A percentile compares a stretch with the other conserved stretches of the same genome.
Conservation (phyloP, 2,113 vertebrate species). For the Coreoperca whiteheadi region DNA sequence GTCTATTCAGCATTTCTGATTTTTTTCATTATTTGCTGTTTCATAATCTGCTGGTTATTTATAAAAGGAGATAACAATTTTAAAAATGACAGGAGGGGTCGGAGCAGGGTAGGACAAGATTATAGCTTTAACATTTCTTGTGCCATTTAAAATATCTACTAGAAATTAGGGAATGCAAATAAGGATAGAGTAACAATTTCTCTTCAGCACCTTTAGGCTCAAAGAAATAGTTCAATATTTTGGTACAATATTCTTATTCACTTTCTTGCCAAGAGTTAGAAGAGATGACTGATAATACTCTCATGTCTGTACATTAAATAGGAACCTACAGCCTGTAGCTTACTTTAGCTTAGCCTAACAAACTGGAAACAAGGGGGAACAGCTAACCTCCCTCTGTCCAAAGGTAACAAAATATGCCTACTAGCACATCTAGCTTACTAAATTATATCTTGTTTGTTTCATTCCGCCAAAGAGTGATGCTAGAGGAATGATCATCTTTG, state of each 20-base stretch:
- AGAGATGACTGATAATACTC: not conserved
- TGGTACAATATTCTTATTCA: not conserved
- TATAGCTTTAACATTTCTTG: not conserved
- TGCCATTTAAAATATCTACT: not conserved
- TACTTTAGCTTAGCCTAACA: not conserved
- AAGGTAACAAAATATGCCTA: too few relatives aligned
- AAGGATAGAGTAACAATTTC: not conserved
- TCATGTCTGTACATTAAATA: not conserved
- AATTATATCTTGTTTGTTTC: not conserved
- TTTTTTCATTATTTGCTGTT: not conserved
- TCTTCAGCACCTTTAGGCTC: not conserved
- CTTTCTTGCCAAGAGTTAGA: not conserved
- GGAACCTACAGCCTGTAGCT: not conserved
- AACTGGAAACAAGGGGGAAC: not conserved
- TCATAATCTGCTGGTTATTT: not conserved
- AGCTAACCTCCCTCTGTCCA: not conserved
- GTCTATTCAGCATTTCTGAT: not conserved
- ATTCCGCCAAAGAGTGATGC: conserved; percentile 2
- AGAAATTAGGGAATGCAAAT: not conserved
- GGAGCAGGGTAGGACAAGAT: too few relatives aligned
- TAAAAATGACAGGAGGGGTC: too few relatives aligned
- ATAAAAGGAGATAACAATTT: not conserved
- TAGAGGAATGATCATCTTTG: conserved; percentile 27
- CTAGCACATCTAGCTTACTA: not conserved
- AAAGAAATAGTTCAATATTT: not conserved